phyloP scores from a whole-genome alignment of 2,113 vertebrate species.

The Semnornis frantzii region DNA sequence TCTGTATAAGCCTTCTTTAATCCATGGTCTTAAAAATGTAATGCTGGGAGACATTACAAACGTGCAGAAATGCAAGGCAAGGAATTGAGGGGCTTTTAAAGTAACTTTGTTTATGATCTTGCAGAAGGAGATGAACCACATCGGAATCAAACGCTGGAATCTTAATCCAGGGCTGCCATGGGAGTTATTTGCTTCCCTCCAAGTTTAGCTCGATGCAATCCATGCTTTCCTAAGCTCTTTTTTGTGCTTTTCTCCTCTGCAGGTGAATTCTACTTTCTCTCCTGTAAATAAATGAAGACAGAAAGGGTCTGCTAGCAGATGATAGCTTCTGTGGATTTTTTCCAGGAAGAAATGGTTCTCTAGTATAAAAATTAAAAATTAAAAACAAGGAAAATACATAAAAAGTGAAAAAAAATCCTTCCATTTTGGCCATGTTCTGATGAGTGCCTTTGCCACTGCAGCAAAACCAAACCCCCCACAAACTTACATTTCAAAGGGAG shows the following conservation, averaged over 20 bases:
- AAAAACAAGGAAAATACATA: neutral
- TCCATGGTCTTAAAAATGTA: neutral
- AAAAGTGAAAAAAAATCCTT: neutral
- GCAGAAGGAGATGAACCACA: neutral
- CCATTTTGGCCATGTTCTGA: neutral
- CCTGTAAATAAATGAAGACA: neutral
- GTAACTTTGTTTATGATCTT: neutral
- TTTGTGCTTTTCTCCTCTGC: neutral
- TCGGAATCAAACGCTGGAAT: neutral
- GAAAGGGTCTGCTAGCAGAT: neutral
- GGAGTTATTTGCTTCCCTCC: neutral
- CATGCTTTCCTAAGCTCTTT: neutral
- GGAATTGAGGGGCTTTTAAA: neutral
- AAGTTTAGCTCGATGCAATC: neutral
- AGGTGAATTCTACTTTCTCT: neutral
- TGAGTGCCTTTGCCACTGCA: neutral
- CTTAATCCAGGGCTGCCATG: neutral
- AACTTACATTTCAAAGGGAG: neutral
- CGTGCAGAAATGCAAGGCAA: neutral
- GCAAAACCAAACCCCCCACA: neutral
- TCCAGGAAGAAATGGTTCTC: neutral
- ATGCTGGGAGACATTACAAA: neutral
- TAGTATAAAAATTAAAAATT: neutral
- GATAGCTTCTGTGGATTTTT: neutral
- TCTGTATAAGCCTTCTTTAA: neutral